Conservation (phyloP, 2,888 invertebrate genomes). For the Clepsis dumicolana region DNA sequence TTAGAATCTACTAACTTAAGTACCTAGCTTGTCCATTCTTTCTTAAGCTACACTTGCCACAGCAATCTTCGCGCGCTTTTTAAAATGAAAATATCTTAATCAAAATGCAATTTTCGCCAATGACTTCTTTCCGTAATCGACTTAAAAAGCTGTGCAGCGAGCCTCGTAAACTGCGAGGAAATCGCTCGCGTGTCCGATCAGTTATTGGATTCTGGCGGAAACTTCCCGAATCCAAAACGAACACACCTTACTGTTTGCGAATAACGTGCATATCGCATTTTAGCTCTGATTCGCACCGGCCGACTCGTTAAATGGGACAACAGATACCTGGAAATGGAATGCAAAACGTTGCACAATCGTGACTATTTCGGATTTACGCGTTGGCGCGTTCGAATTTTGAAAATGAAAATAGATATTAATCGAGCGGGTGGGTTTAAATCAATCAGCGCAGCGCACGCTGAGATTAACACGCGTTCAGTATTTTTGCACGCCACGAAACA, state of each 20-base stretch:
- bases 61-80: not conserved
- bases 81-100: not conserved
- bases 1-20: no score
- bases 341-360: conserved; percentile 62
- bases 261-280: conserved; percentile 78
- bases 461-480: conserved; percentile 9
- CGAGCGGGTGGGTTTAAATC: conserved; percentile 32
- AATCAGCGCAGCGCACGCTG: conserved; percentile 2
- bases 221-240: conserved; percentile 70
- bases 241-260: conserved; percentile 68
- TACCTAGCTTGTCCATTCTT: no score
- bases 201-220: conserved; percentile 82
- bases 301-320: conserved; percentile 56
- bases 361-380: conserved; percentile 37
- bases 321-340: conserved; percentile 67
- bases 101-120: conserved; percentile 1
- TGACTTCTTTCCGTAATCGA: conserved; percentile 6
- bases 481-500: conserved; percentile 12
- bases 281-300: conserved; percentile 75
- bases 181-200: conserved; percentile 55
- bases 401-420: conserved; percentile 41
- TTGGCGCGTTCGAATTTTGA: conserved; percentile 38
- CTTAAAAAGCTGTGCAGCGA: conserved; percentile 22
- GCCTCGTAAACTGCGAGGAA: conserved; percentile 48
- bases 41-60: not conserved